Conservation (phyloP, 1,140 invertebrate genomes). For the Drosophila asahinai region DNA sequence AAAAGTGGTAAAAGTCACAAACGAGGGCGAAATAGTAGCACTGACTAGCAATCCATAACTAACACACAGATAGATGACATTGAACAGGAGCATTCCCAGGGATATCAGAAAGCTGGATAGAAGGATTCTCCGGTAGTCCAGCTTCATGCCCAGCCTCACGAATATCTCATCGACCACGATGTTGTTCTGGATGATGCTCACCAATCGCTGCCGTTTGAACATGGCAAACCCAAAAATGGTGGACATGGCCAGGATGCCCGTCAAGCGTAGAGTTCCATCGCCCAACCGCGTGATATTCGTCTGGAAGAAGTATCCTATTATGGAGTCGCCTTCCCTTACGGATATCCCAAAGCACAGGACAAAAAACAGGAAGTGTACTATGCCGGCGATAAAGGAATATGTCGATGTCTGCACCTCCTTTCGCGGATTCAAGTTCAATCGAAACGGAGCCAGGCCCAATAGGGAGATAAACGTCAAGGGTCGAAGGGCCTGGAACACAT, state of each 20-base stretch:
- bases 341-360: slow-evolving; percentile 72
- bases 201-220: slow-evolving; percentile 68
- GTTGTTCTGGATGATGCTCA: slow-evolving; percentile 75
- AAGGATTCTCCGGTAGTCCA: slow-evolving; percentile 72
- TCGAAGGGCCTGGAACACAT: slow-evolving; percentile 78
- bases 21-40: slow-evolving; percentile 73
- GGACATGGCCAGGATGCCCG: slow-evolving; percentile 78
- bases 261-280: slow-evolving; percentile 70
- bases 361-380: slow-evolving; percentile 79
- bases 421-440: slow-evolving; percentile 63
- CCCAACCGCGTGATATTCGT: slow-evolving; percentile 79
- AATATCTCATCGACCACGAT: slow-evolving; percentile 80
- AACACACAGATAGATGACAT: slow-evolving; percentile 76
- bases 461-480: slow-evolving; percentile 75
- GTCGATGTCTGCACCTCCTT: slow-evolving; percentile 77
- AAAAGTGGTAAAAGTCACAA: slow-evolving; percentile 78
- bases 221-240: slow-evolving; percentile 80
- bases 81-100: slow-evolving; percentile 75
- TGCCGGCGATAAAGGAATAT: slow-evolving; percentile 68
- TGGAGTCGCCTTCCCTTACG: slow-evolving; percentile 70
- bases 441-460: slow-evolving; percentile 77
- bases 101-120: slow-evolving; percentile 71
- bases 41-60: slow-evolving; percentile 74
- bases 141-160: slow-evolving; percentile 71
- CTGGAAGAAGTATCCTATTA: slow-evolving; percentile 83